Conservation (phyloP, 2,888 invertebrate genomes). For the Acleris emargana region DNA sequence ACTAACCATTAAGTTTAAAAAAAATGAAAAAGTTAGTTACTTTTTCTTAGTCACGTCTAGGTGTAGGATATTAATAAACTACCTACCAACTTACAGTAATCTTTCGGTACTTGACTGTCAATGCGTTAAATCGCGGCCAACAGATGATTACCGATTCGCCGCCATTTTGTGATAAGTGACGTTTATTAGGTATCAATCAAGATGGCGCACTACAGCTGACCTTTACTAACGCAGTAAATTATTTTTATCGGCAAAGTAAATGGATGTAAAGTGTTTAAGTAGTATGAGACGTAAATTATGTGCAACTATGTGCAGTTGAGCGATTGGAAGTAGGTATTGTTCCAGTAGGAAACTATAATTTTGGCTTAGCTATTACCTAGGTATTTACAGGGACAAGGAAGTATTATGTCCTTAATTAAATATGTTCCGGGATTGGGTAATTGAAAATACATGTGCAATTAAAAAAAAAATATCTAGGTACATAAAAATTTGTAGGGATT, state of each 20-base stretch:
- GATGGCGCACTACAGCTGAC: conserved; percentile 42
- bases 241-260: conserved; percentile 43
- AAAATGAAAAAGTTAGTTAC: too few relatives aligned
- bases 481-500: too few relatives aligned
- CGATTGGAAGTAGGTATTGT: neutral
- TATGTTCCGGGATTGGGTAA: too few relatives aligned
- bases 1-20: too few relatives aligned
- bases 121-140: conserved; percentile 78
- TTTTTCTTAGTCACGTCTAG: too few relatives aligned
- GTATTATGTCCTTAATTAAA: too few relatives aligned
- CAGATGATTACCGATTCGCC: conserved; percentile 75
- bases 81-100: too few relatives aligned
- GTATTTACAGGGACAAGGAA: too few relatives aligned
- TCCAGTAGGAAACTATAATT: neutral
- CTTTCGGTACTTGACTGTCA: conserved; percentile 66
- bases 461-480: too few relatives aligned
- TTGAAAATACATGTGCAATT: too few relatives aligned
- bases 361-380: too few relatives aligned
- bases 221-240: conserved; percentile 49
- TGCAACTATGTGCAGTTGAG: conserved; percentile 26
- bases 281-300: conserved; percentile 31
- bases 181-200: conserved; percentile 78
- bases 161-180: conserved; percentile 73
- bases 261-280: conserved; percentile 34
- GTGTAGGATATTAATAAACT: too few relatives aligned